Conservation (phyloP, 2,888 invertebrate genomes). For the Proisotoma minuta region DNA sequence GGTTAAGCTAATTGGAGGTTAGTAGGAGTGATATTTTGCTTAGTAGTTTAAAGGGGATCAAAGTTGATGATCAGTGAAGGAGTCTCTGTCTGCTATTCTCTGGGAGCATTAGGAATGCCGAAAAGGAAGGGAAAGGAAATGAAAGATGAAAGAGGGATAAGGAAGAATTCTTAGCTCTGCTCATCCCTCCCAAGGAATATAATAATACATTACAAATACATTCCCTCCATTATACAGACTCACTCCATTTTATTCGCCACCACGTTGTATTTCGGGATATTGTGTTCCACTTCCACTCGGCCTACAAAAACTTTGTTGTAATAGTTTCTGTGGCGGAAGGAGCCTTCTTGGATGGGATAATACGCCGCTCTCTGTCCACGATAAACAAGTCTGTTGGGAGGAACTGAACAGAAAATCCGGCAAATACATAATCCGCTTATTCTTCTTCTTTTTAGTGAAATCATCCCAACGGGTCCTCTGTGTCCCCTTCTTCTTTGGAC, state of each 20-base stretch:
- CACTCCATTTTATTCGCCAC: background rate
- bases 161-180: slow-evolving; percentile 29
- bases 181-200: slow-evolving; percentile 7
- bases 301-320: background rate
- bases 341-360: too few species aligned
- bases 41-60: slow-evolving; percentile 3
- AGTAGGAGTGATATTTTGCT: too few species aligned
- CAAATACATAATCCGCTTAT: slow-evolving; percentile 23
- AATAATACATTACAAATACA: slow-evolving; percentile 4
- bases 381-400: slow-evolving; percentile 1
- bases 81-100: background rate
- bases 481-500: background rate
- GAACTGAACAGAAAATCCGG: slow-evolving; percentile 14
- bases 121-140: slow-evolving; percentile 32
- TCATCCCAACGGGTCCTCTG: background rate
- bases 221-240: background rate
- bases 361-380: background rate
- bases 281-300: slow-evolving; percentile 1
- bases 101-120: background rate
- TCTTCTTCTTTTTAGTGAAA: slow-evolving; percentile 6
- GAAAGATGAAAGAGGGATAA: slow-evolving; percentile 46
- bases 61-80: background rate
- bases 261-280: background rate
- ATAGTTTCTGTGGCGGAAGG: slow-evolving; percentile 1
- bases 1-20: too few species aligned